Percentiles rank a stretch among this genome's conserved stretches.
These are phyloP conservation scores for Prunella himalayana DNA, from an alignment of 2,113 vertebrate species.

Conservation along the genomic window DNA sequence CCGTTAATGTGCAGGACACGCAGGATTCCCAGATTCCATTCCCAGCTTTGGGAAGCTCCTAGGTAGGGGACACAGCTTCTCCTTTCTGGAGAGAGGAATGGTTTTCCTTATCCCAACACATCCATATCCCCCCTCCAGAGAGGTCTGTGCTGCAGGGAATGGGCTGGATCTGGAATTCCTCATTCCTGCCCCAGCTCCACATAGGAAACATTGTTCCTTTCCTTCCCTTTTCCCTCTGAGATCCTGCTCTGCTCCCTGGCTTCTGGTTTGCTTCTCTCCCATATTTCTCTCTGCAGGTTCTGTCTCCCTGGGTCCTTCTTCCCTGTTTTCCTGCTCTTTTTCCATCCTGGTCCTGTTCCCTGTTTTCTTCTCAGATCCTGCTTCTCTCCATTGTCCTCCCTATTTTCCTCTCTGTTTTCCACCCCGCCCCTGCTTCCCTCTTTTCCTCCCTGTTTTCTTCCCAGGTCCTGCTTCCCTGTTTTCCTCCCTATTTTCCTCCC, in stretches of 20 bases:
- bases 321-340: background rate
- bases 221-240: background rate
- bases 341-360: too few species aligned
- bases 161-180: background rate
- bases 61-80: rapidly evolving
- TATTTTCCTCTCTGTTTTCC: too few species aligned
- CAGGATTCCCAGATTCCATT: rapidly evolving
- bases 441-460: background rate
- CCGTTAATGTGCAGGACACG: rapidly evolving
- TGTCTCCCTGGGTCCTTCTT: background rate
- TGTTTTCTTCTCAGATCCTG: background rate
- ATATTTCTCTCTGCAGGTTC: rapidly evolving
- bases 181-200: rapidly evolving
- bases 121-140: background rate
- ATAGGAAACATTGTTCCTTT: rapidly evolving
- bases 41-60: rapidly evolving
- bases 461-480: background rate
- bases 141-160: background rate
- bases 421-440: background rate
- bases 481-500: background rate
- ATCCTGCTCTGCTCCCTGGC: background rate
- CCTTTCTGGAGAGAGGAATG: background rate
- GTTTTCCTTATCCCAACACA: background rate
- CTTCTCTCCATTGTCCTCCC: background rate
- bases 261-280: background rate